These are phyloP conservation scores for Crypturellus tataupa DNA, from an alignment of 2,797 vertebrate species.

Conservation along the genomic window DNA sequence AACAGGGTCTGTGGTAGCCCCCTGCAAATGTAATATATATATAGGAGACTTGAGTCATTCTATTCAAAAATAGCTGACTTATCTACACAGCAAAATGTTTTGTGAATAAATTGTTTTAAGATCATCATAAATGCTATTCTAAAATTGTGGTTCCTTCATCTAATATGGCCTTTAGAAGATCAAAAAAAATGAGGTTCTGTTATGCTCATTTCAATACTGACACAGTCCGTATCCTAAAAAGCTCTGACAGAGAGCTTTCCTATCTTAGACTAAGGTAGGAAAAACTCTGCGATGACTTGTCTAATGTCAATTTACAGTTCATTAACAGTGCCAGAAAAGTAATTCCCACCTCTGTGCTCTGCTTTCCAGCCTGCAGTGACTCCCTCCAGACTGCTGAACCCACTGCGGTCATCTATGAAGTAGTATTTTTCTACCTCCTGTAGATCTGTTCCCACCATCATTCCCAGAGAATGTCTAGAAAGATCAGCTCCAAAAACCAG, in stretches of 20 bases:
- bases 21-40: not conserved
- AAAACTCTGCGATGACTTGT: conserved; percentile 33
- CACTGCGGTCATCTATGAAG: not conserved
- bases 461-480: not conserved
- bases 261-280: not conserved
- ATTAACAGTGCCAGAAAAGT: conserved; percentile 6
- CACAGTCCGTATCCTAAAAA: not conserved
- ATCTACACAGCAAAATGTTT: not conserved
- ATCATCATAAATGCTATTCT: not conserved
- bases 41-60: no score
- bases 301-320: conserved; percentile 40
- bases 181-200: not conserved
- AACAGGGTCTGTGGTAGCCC: not conserved
- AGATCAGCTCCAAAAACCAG: not conserved
- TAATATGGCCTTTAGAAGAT: not conserved
- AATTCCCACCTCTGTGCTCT: not conserved
- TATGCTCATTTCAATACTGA: not conserved
- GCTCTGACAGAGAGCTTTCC: no score
- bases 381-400: not conserved
- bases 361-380: no score
- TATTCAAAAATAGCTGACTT: no score
- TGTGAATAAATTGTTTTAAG: not conserved
- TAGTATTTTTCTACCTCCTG: not conserved
- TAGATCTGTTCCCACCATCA: not conserved
- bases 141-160: not conserved